Evolutionary conservation across 2,113 vertebrate genomes (phyloP), one percentile per base, ranked within the genome.

Genomic region (Protomyctophum bolini): DNA sequence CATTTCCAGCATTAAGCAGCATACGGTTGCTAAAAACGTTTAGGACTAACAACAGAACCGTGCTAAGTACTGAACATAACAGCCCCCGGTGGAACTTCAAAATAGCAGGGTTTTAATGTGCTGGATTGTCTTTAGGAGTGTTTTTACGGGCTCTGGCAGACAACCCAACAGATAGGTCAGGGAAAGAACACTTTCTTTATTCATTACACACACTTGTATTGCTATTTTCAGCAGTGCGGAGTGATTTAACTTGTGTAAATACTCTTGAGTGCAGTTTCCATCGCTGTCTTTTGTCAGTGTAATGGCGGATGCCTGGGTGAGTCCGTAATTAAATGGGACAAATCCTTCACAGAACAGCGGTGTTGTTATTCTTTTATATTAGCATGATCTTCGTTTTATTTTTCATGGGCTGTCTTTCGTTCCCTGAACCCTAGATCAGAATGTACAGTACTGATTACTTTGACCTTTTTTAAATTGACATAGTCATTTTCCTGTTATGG

Each of bases 131-230:
- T 77, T 29, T 76, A 66, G 54, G 70, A 15, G 75, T 64, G 70
- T 79, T 65, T 79, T 65, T 76, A 72, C 66, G 66, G 58, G 63
- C n/a, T 41, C 62, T 87, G 83, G 83, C 75, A 72, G 73, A 2
- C 68, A 82, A 76, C 76, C 87, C 81, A 73, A 76, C 70, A 68
- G 82, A 86, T 73, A 83, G 59, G 75, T 82, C 81, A 79, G 65
- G 80, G 62, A 73, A 75, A 83, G 66, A 82, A 83, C 68, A 73
- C 65, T 64, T 9, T 48, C 65, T 69, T 75, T 58, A 80, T 68
- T 79, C 69, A 72, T 63, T 66, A 58, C 12, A 63, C 70, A 14
- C 28, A 21, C 73, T 71, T 66, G 79, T 73, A 81, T 68, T 70
- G 67, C 47, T 73, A 58, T 77, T 82, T 81, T 79, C 70, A 70